Base-by-base conservation (phyloP, 2,888 invertebrate species). In the Idaea dimidiata region DNA sequence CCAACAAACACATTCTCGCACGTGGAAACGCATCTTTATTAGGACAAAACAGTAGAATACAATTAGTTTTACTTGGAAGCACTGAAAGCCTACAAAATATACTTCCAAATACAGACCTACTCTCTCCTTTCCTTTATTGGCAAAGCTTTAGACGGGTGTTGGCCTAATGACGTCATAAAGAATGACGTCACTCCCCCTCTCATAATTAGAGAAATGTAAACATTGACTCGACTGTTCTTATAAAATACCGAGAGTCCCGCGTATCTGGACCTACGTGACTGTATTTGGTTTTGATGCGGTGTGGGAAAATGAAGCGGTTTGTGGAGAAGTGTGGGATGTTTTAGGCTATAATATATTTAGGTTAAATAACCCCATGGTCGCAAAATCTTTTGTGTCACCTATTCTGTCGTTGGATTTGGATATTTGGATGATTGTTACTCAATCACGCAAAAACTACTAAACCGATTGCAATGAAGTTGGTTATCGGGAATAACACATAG, bases 121-220 rank as follows among this genome's bases (percentile, higher is more conserved):
- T 43, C 43, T 10, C 69, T 70, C 72, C 76, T 78, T 84, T 43
- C 43, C 8, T 43, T 84, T 80, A 83, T 80, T 77, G 79, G 72
- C 74, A 68, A 70, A 75, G 75, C 81, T 78, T 74, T 77, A 77
- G 75, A 74, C 71, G 72, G 69, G 77, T 76, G 76, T 78, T 74
- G 74, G 80, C 77, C 73, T 77, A 80, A 79, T 74, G 79, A 80
- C 75, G 75, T 75, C 78, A 75, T 80, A 81, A 83, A 81, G 75
- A 72, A 66, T 17, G 66, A 64, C 64, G 72, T 78, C 81, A 83
- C 80, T 77, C 65, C 66, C 65, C 68, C 73, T 64, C 64, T 77
- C 78, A 77, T 81, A 83, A 86, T 82, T 84, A 81, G 78, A 78
- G 80, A 78, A 80, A 78, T 79, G 79, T 82, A 82, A 79, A 80